Conservation (phyloP, 2,113 vertebrate genomes). For the Urocolius indicus region DNA sequence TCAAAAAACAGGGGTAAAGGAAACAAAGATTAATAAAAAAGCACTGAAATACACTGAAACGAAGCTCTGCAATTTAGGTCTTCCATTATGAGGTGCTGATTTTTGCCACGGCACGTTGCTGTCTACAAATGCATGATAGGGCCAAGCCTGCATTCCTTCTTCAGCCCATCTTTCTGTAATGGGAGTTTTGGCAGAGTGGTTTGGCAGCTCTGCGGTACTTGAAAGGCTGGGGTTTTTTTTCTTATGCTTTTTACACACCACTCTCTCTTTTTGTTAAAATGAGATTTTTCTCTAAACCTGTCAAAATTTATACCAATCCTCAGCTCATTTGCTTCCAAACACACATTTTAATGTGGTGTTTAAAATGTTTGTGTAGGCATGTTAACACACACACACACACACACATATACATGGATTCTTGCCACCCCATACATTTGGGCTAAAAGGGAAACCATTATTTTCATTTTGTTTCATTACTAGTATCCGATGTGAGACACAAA, state of each 20-base stretch:
- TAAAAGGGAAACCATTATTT: slow-evolving; percentile 38
- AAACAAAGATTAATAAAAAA: slow-evolving; percentile 1
- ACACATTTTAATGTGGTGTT: background rate
- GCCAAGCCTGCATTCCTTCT: background rate
- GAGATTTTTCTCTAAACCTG: background rate
- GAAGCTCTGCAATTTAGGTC: background rate
- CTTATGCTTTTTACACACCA: background rate
- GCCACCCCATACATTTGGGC: background rate
- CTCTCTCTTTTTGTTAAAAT: background rate
- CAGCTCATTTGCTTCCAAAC: background rate
- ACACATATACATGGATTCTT: no score
- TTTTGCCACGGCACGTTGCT: background rate
- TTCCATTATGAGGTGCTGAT: background rate
- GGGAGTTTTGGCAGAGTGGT: slow-evolving; percentile 15
- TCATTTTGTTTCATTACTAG: slow-evolving; percentile 42
- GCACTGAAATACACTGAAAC: background rate
- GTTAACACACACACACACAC: background rate
- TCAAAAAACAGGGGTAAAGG: background rate
- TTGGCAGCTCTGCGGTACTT: background rate
- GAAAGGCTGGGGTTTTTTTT: background rate
- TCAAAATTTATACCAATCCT: background rate
- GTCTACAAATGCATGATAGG: background rate
- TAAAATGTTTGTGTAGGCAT: slow-evolving; percentile 10
- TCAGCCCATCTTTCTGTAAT: background rate
- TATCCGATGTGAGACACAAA: slow-evolving; percentile 40